Conservation (phyloP, 2,888 invertebrate species). For the Trichogramma evanescens region DNA sequence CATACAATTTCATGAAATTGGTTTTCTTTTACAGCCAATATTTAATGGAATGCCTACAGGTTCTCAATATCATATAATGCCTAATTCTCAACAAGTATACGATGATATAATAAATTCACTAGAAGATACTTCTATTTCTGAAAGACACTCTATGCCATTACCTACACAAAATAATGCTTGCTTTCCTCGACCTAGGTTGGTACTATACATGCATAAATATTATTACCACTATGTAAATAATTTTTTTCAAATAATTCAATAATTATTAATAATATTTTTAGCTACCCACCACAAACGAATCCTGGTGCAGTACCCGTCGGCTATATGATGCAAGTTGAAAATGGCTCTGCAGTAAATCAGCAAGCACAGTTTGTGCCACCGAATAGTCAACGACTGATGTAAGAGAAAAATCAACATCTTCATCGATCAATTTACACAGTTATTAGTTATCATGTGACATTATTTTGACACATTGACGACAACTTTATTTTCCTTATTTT, state of each 20-base stretch:
- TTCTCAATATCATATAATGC: slow-evolving; percentile 32
- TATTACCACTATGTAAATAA: not conserved
- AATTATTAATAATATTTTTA: not conserved
- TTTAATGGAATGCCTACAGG: slow-evolving; percentile 39
- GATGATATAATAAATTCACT: slow-evolving; percentile 22
- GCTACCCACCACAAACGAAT: slow-evolving; percentile 30
- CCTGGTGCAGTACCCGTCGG: slow-evolving; percentile 25
- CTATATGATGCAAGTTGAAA: slow-evolving; percentile 33
- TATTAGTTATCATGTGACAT: too few species aligned
- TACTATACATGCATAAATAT: not conserved
- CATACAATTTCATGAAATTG: not conserved
- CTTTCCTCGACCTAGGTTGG: slow-evolving; percentile 37
- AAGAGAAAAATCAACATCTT: slow-evolving; percentile 20
- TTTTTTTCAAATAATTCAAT: not conserved
- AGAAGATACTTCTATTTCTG: slow-evolving; percentile 17
- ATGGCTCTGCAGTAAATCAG: slow-evolving; percentile 33
- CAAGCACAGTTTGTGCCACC: slow-evolving; percentile 39
- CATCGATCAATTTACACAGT: too few species aligned
- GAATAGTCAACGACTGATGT: slow-evolving; percentile 44
- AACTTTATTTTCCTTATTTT: too few species aligned
- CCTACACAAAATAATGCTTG: slow-evolving; percentile 35
- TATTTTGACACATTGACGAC: too few species aligned
- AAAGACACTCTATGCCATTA: slow-evolving; percentile 30
- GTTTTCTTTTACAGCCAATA: slow-evolving; percentile 27
- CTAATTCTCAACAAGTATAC: slow-evolving; percentile 33